A percentile compares a stretch with the other conserved stretches of the same genome.
Evolutionary conservation across 1,140 invertebrate genomes (phyloP).

Genomic region (Trichomalopsis sarcophagae): DNA sequence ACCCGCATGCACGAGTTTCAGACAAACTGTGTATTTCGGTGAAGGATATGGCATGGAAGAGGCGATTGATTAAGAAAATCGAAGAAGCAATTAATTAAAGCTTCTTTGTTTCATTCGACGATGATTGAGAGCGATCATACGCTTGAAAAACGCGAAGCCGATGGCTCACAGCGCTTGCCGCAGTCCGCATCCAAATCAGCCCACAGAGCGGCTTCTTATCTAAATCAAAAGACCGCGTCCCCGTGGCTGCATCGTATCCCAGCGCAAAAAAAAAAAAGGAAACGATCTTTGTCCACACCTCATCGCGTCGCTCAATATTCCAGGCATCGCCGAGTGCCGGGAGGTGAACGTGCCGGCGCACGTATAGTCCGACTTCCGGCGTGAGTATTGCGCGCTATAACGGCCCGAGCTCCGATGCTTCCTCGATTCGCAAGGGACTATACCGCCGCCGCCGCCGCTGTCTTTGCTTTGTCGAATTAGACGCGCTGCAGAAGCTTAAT

Average conservation of each 20-base stretch:
- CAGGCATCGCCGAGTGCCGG: neutral
- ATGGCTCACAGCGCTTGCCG: too few relatives aligned
- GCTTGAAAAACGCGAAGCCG: too few relatives aligned
- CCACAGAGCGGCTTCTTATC: too few relatives aligned
- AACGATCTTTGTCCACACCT: neutral
- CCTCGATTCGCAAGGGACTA: neutral
- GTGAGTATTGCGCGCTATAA: neutral
- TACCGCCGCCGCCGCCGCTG: neutral
- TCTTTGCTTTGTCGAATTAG: slow-evolving; percentile 1
- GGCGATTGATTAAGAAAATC: too few relatives aligned
- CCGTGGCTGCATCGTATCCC: too few relatives aligned
- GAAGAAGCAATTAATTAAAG: too few relatives aligned
- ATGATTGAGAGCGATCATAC: too few relatives aligned
- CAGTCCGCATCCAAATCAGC: too few relatives aligned
- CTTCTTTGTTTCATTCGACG: too few relatives aligned
- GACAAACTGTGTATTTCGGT: too few relatives aligned
- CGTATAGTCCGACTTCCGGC: neutral
- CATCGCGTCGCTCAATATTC: neutral
- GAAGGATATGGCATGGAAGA: too few relatives aligned
- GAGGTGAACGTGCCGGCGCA: neutral
- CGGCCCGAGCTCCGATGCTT: neutral
- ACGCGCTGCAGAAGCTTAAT: neutral
- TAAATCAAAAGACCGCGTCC: too few relatives aligned
- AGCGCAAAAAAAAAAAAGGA: neutral
- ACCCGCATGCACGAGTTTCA: neutral